Evolutionary conservation across 2,888 invertebrate genomes (phyloP), one percentile per base, ranked within the genome.

Genomic region (Melipona beecheii): DNA sequence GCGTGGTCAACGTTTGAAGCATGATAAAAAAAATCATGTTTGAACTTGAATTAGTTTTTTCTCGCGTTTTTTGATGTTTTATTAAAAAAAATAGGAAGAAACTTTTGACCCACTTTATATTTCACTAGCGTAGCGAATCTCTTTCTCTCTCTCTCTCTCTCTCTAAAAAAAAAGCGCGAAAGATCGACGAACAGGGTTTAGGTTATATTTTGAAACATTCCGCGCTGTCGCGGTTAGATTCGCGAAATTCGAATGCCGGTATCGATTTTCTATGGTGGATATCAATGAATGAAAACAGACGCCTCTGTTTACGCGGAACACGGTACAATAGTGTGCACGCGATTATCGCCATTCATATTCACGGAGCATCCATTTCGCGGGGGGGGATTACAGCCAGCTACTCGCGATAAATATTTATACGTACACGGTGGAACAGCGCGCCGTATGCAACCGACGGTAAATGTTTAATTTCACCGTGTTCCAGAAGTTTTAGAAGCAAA

Each of bases 301-400:
- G 58, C 52, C n/a, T 43, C 43, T 71, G 58, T 65, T 70, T 74
- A 64, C 78, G 70, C 60, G 64, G 31, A 31, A 71, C 74, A 31
- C 70, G 43, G 21, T 19, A 69, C 65, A 65, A 65, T 65, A 65
- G 52, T 27, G 65, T 31, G 64, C 58, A 21, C 64, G 70, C 78
- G 74, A 82, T 78, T 82, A 82, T 65, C 78, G 69, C 74, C 81
- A 78, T 82, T 82, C 78, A 78, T 82, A 82, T 82, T 78, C 81
- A 82, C 74, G 74, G 19, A 60, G 70, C 64, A 78, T 74, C 78
- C 78, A 52, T 74, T 78, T 78, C 78, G 58, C 65, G 56, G n/a
- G 56, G 74, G 74, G 78, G 78, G 78, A 82, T 82, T 78, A 74
- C 78, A 56, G 36, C 56, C 65, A 56, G 69, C 73, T 65, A 69